phyloP scores from a whole-genome alignment of 2,888 invertebrate species.

The Cryptophagus acutangulus region DNA sequence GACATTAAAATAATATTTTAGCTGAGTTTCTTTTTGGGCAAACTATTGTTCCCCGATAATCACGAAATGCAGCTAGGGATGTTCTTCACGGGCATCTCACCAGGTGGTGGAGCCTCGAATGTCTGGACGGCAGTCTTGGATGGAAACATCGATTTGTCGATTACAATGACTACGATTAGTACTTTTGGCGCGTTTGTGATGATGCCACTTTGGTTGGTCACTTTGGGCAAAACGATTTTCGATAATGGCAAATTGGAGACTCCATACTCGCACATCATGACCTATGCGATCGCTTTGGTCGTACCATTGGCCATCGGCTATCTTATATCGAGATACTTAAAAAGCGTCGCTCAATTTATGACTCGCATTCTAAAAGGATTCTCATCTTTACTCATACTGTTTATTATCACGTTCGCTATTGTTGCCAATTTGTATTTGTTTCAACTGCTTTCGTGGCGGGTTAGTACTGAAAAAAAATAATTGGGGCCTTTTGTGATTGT shows the following conservation, averaged over 20 bases:
- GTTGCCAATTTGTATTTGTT: conserved; percentile 88
- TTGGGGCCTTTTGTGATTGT: not conserved
- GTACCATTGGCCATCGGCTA: conserved; percentile 71
- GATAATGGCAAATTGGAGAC: conserved; percentile 64
- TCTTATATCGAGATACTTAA: conserved; percentile 62
- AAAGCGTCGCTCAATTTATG: conserved; percentile 63
- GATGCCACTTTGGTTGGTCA: conserved; percentile 90
- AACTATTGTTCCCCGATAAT: conserved; percentile 63
- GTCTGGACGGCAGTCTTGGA: conserved; percentile 90
- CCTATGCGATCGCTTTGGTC: conserved; percentile 69
- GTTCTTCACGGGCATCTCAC: conserved; percentile 85
- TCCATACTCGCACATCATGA: conserved; percentile 73
- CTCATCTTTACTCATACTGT: conserved; percentile 70
- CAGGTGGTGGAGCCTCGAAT: conserved; percentile 94
- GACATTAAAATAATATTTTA: conserved; percentile 40
- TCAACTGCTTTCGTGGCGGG: conserved; percentile 81
- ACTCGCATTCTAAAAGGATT: conserved; percentile 80
- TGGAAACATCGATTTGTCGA: conserved; percentile 88
- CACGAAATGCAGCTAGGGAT: conserved; percentile 75
- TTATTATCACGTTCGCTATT: conserved; percentile 82
- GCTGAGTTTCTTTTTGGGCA: conserved; percentile 70
- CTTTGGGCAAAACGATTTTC: conserved; percentile 73
- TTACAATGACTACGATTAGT: conserved; percentile 86
- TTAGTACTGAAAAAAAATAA: conserved; percentile 44
- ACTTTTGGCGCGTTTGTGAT: conserved; percentile 84